Base-by-base conservation (phyloP, 92 coral and sea anemone species). In the Umimayanthus kanabou region DNA sequence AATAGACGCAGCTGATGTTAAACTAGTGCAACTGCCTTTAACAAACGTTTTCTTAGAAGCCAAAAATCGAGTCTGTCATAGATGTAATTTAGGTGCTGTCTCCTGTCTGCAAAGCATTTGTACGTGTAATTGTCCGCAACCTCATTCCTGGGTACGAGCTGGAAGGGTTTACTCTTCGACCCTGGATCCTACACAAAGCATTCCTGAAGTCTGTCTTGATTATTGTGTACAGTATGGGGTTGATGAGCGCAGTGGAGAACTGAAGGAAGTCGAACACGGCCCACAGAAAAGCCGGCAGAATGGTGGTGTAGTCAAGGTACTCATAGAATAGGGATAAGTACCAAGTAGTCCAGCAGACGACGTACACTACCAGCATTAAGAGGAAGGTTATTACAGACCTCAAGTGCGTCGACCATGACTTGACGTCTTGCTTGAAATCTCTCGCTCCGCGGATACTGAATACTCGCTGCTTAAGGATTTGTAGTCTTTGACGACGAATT, bases 211-310 rank as follows among this genome's bases (percentile, higher is more conserved):
- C 77, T 33, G 77, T 15, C 43, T 73, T 73, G 39, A 73, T 73
- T 30, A 73, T 73, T 33, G 77, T 73, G 77, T 73, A 73, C 33
- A 73, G 43, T 73, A 73, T 18, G 18, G 77, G 77, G 43, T 73
- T 73, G 22, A 73, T 73, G 14, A 73, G 39, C 45, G 77, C 77
- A 13, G 22, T 73, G 77, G 77, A 73, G 77, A 73, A 73, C 77
- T 73, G 77, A 39, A 73, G 77, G 43, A 73, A 73, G 15, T 73
- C 77, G 16, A 73, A 73, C 39, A 73, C 77, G 10, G 43, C 33
- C 77, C 77, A 73, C 16, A 73, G 77, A 73, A 30, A 73, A 30
- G 20, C 77, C 7, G 77, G 39, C 39, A 73, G 20, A 13, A 73
- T 8, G n/a, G 77, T 30, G 22, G 42, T 73, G 18, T 30, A 16